Conservation (phyloP, 2,888 invertebrate genomes). For the Meghimatium bilineatum region DNA sequence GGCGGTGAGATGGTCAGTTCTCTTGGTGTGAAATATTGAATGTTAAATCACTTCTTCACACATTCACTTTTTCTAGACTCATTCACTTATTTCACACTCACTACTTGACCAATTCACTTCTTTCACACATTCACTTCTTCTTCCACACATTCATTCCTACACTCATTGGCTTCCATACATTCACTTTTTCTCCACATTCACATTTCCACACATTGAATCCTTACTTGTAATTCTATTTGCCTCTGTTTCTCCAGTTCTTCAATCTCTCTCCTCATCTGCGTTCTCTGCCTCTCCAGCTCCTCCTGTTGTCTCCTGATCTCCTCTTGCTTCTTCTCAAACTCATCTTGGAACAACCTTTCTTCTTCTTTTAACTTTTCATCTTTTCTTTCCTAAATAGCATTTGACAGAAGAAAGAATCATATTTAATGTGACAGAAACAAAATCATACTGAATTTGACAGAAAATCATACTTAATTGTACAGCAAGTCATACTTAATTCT, state of each 20-base stretch:
- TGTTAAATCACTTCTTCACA: not conserved
- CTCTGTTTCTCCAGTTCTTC: slow-evolving; percentile 66
- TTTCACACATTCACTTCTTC: not conserved
- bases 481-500: no score
- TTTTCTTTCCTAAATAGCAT: slow-evolving; percentile 27
- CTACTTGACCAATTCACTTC: not conserved
- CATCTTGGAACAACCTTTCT: slow-evolving; percentile 79
- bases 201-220: not conserved
- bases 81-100: not conserved
- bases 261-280: slow-evolving; percentile 72
- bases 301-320: slow-evolving; percentile 79
- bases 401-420: no score
- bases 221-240: slow-evolving; percentile 65
- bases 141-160: no score
- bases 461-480: no score
- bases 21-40: no score
- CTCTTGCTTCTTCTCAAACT: slow-evolving; percentile 74
- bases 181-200: not conserved
- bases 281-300: slow-evolving; percentile 78
- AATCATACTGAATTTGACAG: no score
- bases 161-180: no score
- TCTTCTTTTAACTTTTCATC: slow-evolving; percentile 51
- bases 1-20: no score
- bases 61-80: not conserved
- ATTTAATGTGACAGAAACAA: no score